A percentile compares a stretch with the other conserved stretches of the same genome.
These are phyloP conservation scores for Drosophila saltans DNA, from an alignment of 1,140 invertebrate genomes.

Conservation along the genomic window DNA sequence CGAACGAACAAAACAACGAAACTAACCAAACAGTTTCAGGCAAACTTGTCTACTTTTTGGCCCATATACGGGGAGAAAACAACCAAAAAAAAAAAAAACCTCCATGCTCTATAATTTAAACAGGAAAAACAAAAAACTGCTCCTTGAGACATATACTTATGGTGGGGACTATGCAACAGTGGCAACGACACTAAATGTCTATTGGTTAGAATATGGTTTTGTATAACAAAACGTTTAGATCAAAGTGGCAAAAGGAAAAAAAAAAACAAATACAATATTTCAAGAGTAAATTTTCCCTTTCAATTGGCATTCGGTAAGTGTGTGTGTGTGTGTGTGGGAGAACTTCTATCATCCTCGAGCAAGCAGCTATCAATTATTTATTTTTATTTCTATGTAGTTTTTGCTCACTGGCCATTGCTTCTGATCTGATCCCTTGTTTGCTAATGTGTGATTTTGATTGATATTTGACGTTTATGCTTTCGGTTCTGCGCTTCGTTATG, in stretches of 20 bases:
- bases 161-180: conserved; percentile 8
- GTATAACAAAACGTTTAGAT: too few relatives aligned
- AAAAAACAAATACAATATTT: too few relatives aligned
- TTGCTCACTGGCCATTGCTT: conserved; percentile 1
- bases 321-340: too few relatives aligned
- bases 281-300: too few relatives aligned
- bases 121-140: conserved; percentile 24
- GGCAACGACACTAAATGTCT: too few relatives aligned
- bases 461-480: conserved; percentile 68
- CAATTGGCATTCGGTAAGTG: too few relatives aligned
- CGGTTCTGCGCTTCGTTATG: conserved; percentile 32
- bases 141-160: conserved; percentile 50
- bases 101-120: conserved; percentile 48
- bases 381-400: conserved; percentile 24
- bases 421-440: conserved; percentile 45
- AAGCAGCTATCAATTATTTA: conserved; percentile 49
- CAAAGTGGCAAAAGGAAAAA: too few relatives aligned
- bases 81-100: too few relatives aligned
- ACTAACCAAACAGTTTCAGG: conserved; percentile 9
- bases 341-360: background rate
- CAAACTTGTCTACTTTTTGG: conserved; percentile 12
- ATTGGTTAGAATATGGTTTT: background rate
- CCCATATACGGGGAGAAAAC: conserved; percentile 5
- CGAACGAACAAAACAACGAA: conserved; percentile 3
- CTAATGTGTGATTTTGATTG: conserved; percentile 64